Conservation (phyloP, 92 coral and sea anemone genomes). For the Parazoanthus atlanticus region DNA sequence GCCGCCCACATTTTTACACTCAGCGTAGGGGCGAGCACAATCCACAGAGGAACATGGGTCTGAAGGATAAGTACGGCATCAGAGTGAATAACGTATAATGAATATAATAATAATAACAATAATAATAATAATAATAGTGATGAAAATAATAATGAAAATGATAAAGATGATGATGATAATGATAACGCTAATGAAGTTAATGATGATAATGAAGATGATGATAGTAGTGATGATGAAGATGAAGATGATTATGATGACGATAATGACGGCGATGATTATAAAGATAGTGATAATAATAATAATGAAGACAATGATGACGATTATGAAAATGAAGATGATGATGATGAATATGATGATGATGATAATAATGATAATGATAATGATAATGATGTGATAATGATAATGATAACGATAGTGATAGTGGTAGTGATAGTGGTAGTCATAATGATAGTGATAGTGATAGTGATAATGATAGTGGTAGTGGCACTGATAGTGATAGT, state of each 20-base stretch:
- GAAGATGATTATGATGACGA: background rate
- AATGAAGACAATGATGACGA: no score
- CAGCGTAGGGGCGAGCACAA: constrained; percentile 16
- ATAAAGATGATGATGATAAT: background rate
- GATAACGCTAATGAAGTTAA: background rate
- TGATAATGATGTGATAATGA: no score
- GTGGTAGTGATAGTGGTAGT: no score
- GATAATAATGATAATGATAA: no score
- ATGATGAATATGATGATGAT: no score
- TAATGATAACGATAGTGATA: no score
- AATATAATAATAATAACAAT: no score
- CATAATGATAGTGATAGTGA: no score
- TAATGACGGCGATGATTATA: background rate
- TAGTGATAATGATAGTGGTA: background rate
- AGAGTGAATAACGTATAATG: background rate
- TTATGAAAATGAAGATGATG: no score
- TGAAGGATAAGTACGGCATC: background rate
- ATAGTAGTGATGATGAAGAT: background rate
- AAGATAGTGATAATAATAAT: no score
- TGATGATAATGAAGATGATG: background rate
- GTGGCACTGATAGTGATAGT: background rate
- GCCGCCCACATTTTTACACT: background rate
- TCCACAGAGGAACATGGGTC: constrained; percentile 7
- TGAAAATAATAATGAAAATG: background rate
- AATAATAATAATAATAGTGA: no score